phyloP scores from a whole-genome alignment of 1,140 invertebrate species.

The Potamilus streckersoni region DNA sequence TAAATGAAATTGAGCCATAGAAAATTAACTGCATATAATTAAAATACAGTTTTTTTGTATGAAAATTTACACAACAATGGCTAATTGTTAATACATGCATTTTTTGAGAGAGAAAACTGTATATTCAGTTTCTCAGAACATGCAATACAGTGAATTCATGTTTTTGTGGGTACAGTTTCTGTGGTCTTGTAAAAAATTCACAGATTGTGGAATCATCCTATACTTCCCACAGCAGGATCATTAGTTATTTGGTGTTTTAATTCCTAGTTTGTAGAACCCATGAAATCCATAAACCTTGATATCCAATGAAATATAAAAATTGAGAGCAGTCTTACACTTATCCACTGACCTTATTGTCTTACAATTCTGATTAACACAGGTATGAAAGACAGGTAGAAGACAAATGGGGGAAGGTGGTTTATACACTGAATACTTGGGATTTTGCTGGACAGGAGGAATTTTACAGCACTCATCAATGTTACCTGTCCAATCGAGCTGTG shows the following conservation, averaged over 20 bases:
- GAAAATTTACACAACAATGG: no score
- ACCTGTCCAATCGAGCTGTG: constrained; percentile 93
- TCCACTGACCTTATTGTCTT: constrained; percentile 2
- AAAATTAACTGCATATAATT: no score
- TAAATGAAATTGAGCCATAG: no score
- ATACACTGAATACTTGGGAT: constrained; percentile 98
- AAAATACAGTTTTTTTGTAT: no score
- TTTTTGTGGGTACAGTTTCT: no score
- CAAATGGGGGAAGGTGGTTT: constrained; percentile 67
- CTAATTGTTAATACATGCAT: no score
- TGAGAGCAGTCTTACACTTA: not conserved
- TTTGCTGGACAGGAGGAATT: constrained; percentile 86
- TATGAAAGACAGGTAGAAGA: constrained; percentile 40
- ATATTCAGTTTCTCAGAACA: no score
- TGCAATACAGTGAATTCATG: no score
- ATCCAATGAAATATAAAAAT: not conserved
- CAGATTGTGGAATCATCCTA: not conserved
- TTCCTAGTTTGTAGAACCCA: not conserved
- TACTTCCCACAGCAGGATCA: not conserved
- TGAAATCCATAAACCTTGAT: not conserved
- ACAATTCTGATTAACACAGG: constrained; percentile 20
- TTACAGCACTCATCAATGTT: constrained; percentile 98
- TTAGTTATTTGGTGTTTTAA: not conserved
- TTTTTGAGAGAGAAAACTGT: no score
- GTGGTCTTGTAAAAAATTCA: no score